Evolutionary conservation across 2,113 vertebrate genomes (phyloP).

Genomic region (Sterna hirundo): DNA sequence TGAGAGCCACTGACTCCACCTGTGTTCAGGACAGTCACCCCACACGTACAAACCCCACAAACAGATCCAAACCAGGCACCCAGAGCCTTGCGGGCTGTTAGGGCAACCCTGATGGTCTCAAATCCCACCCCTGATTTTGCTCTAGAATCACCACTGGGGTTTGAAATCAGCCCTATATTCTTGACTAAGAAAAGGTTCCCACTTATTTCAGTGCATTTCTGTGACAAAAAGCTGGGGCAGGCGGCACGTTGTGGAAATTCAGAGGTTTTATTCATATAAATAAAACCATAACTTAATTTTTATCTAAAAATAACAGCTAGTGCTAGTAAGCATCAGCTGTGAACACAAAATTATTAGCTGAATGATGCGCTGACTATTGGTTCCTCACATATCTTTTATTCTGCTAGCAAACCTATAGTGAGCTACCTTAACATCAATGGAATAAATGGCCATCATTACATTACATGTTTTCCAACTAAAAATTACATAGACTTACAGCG

Average conservation of each 20-base stretch:
- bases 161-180: background rate
- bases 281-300: background rate
- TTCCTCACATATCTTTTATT: background rate
- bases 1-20: background rate
- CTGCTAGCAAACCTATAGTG: background rate
- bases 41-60: background rate
- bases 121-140: background rate
- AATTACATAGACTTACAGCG: background rate
- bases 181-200: background rate
- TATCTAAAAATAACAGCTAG: background rate
- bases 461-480: background rate
- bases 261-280: background rate
- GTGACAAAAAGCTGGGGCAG: background rate
- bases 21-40: background rate
- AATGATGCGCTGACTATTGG: background rate
- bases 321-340: background rate
- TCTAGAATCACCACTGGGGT: accelerated
- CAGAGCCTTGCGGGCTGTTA: background rate
- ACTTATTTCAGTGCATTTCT: background rate
- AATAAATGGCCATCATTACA: background rate
- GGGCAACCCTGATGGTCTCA: background rate
- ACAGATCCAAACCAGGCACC: background rate
- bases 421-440: background rate
- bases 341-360: background rate
- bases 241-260: background rate